Conservation (phyloP, 2,113 vertebrate genomes). For the Phaethon lepturus region DNA sequence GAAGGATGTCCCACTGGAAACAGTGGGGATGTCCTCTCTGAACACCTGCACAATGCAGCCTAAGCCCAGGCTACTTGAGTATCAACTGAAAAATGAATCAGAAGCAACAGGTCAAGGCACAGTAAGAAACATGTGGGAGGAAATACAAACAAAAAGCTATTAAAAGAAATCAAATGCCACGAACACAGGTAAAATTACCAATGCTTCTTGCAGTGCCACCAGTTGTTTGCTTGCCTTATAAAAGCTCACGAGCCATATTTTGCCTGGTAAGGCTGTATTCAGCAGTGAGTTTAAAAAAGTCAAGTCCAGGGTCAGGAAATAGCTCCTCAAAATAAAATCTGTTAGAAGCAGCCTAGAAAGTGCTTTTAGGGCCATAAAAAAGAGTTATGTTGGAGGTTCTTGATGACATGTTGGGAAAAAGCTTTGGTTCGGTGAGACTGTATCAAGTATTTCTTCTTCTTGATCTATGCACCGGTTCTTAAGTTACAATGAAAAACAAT, state of each 20-base stretch:
- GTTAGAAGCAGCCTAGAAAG: background rate
- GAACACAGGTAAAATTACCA: background rate
- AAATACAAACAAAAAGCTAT: slow-evolving; percentile 27
- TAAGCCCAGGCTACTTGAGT: background rate
- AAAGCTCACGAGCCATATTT: background rate
- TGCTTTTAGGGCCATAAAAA: slow-evolving; percentile 22
- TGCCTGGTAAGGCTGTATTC: background rate
- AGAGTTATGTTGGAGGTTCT: background rate
- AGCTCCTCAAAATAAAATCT: background rate
- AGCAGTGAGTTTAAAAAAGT: background rate
- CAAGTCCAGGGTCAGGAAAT: background rate
- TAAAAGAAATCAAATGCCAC: slow-evolving; percentile 14
- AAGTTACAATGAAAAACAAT: background rate
- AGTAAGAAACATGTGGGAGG: background rate
- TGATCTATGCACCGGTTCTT: background rate
- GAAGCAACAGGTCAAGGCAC: background rate
- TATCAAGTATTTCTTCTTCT: background rate
- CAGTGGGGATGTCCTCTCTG: background rate
- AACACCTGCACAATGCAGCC: background rate
- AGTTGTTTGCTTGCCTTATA: background rate
- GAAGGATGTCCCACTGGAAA: background rate
- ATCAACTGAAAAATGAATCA: background rate
- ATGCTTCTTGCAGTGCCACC: background rate
- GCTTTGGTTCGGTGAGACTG: background rate
- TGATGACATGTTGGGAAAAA: background rate